These are phyloP conservation scores for Antrozous pallidus DNA, from an alignment of 2,797 vertebrate genomes.

Conservation along the genomic window DNA sequence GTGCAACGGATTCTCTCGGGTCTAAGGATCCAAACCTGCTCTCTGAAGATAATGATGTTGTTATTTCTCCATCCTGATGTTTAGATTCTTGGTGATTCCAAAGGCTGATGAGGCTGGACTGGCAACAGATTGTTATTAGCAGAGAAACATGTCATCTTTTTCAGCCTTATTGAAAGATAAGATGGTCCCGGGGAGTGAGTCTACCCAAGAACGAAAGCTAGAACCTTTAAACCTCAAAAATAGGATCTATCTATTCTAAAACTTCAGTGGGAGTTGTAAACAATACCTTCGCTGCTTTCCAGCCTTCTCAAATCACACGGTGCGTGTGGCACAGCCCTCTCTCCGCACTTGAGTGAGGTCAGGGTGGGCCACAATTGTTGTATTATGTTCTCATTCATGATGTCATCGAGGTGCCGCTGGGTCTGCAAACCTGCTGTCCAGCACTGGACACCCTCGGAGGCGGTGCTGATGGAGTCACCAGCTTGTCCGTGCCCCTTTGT, in stretches of 20 bases:
- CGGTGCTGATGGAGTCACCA: accelerated
- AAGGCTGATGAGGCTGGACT: not conserved
- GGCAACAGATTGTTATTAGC: not conserved
- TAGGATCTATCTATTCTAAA: not conserved
- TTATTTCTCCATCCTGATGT: accelerated
- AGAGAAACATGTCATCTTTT: accelerated
- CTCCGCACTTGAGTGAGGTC: accelerated
- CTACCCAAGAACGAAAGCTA: not conserved
- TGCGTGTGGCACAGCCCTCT: accelerated
- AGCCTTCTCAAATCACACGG: accelerated
- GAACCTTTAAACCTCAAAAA: not conserved
- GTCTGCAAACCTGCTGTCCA: not conserved
- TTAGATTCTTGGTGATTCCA: not conserved
- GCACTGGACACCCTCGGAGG: not conserved
- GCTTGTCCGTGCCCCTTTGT: accelerated
- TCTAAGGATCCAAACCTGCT: accelerated
- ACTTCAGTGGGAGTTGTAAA: not conserved
- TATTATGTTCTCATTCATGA: not conserved
- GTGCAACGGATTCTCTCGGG: not conserved
- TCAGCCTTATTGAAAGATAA: not conserved
- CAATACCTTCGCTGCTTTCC: not conserved
- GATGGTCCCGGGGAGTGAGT: not conserved
- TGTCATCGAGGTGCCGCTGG: accelerated
- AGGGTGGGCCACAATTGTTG: accelerated
- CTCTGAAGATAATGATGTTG: accelerated